Conservation (phyloP, 2,113 vertebrate species). For the Leptocoma aspasia region DNA sequence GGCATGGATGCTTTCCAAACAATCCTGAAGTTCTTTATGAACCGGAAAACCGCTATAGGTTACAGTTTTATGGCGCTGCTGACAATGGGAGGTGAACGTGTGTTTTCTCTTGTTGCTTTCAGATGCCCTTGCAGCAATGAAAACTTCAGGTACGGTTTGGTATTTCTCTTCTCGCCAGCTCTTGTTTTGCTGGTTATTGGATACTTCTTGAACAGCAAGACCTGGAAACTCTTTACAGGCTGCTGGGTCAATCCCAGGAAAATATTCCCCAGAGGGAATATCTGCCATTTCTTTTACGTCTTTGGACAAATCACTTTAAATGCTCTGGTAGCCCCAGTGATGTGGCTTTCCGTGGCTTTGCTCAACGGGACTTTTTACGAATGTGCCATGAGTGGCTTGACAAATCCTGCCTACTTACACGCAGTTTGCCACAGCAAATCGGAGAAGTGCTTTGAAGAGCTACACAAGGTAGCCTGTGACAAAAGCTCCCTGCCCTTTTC, state of each 20-base stretch:
- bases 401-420: conserved; percentile 68
- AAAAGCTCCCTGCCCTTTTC: conserved; percentile 71
- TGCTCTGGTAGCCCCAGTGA: conserved; percentile 83
- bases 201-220: conserved; percentile 79
- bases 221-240: conserved; percentile 90
- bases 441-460: conserved; percentile 72
- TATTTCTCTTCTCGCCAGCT: conserved; percentile 87
- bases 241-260: conserved; percentile 82
- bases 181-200: conserved; percentile 82
- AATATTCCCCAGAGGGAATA: conserved; percentile 59
- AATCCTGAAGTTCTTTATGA: conserved; percentile 80
- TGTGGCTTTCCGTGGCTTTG: conserved; percentile 92
- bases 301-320: conserved; percentile 71
- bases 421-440: conserved; percentile 82
- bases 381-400: conserved; percentile 88
- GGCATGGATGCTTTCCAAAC: conserved; percentile 85
- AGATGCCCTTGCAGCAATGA: conserved; percentile 89
- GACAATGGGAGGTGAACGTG: conserved; percentile 85
- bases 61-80: conserved; percentile 91
- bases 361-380: conserved; percentile 92
- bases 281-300: conserved; percentile 56
- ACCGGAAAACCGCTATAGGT: conserved; percentile 86
- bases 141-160: conserved; percentile 84
- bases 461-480: conserved; percentile 80
- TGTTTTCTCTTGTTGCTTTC: conserved; percentile 90